Percentiles rank a stretch among this genome's conserved stretches.
Evolutionary conservation across 2,113 vertebrate species (phyloP).

Genomic region (Paradisaea rubra): DNA sequence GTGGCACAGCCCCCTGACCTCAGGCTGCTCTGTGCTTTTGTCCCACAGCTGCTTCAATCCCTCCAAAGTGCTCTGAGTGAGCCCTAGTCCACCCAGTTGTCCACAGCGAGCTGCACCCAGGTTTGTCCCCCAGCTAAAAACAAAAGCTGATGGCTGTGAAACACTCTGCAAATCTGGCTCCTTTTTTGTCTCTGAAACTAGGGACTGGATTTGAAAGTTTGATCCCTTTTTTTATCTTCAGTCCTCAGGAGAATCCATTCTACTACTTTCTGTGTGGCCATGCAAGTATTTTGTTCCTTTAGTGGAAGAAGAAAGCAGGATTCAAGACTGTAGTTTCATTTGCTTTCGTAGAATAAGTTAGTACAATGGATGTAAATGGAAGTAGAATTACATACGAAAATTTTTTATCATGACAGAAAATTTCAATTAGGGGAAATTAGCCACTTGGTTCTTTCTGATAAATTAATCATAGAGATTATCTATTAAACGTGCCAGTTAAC

Average conservation of each 20-base stretch:
- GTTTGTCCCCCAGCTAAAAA: neutral
- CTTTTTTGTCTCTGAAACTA: neutral
- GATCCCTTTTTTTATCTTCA: neutral
- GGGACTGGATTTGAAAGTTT: neutral
- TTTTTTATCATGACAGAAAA: slow-evolving; percentile 14
- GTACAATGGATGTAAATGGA: slow-evolving; percentile 3
- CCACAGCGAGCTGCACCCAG: neutral
- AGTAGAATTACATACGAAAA: slow-evolving; percentile 25
- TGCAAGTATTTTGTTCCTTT: neutral
- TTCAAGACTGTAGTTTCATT: neutral
- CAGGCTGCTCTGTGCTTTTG: neutral
- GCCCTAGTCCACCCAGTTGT: neutral
- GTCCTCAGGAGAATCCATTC: neutral
- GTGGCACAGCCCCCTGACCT: neutral
- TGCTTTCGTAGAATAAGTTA: neutral
- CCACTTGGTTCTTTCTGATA: slow-evolving; percentile 37
- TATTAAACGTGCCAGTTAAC: slow-evolving; percentile 48
- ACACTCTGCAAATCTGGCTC: neutral
- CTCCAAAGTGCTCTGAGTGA: neutral
- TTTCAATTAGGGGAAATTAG: slow-evolving; percentile 48
- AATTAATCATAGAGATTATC: slow-evolving; percentile 61
- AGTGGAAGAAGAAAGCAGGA: neutral
- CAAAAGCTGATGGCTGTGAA: neutral
- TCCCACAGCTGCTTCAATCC: neutral
- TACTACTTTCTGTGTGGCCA: neutral